Base-by-base conservation (phyloP, 2,888 invertebrate species). In the Rhamphomyia laevipes region DNA sequence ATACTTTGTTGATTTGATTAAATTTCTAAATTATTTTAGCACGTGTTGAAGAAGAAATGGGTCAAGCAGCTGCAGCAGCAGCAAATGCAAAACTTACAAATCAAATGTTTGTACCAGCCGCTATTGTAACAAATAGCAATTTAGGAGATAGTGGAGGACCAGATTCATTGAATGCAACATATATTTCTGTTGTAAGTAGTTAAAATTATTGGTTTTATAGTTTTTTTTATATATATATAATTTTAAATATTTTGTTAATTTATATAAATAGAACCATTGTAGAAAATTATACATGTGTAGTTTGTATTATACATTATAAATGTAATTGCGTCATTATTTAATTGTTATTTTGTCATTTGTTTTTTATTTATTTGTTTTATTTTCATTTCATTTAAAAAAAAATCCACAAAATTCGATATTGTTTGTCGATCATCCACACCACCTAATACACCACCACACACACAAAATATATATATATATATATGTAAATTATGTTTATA, bases 141-240 rank as follows among this genome's bases (percentile, higher is more conserved):
- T 47, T 50, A 42, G 54, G 56, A 13, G n/a, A 35, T 35, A 27
- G 23, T 27, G 23, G 70, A 43, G 68, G 70, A 43, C 67, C 71
- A 47, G 68, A 69, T 57, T 75, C 76, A 17, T 60, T 76, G 52
- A 76, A 78, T 59, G 78, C 84, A 53, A 84, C 84, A 47, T 84
- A 84, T 61, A 80, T 85, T 54, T 82, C 84, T 55, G 85, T 85
- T 75, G 85, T 85, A 73, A 78, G 82, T 75, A 49, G 27, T 40
- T 18, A 11, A 16, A n/a, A n/a, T n/a, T n/a, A n/a, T n/a, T n/a
- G n/a, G n/a, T n/a, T n/a, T n/a, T n/a, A n/a, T n/a, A 16, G 43
- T 35, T 43, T 35, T 31, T 3, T 30, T 15, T 10, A n/a, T n/a
- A n/a, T n/a, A n/a, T n/a, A n/a, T n/a, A n/a, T n/a, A n/a, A n/a